Conservation (phyloP, 2,888 invertebrate species). For the Camponotus fellah region DNA sequence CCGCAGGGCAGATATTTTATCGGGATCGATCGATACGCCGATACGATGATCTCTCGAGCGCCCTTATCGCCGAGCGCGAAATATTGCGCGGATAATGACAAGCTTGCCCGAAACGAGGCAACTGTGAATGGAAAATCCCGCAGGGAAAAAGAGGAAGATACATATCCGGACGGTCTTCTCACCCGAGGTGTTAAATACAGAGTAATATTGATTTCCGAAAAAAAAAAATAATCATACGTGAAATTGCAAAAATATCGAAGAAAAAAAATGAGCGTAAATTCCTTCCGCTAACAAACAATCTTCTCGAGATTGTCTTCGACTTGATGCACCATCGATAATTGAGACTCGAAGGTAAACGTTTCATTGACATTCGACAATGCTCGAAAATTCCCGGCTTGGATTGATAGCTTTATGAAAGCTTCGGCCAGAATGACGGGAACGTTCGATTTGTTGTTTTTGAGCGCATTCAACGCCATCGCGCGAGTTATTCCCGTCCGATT, state of each 20-base stretch:
- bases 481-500: slow-evolving; percentile 46
- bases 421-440: not conserved
- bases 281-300: not conserved
- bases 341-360: slow-evolving; percentile 26
- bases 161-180: not conserved
- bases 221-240: not conserved
- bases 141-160: not conserved
- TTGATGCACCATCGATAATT: slow-evolving; percentile 20
- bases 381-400: slow-evolving; percentile 15
- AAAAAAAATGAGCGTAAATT: slow-evolving; percentile 4
- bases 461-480: slow-evolving; percentile 44
- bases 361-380: slow-evolving; percentile 31
- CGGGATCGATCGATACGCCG: slow-evolving; percentile 38
- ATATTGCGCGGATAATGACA: slow-evolving; percentile 48
- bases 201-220: not conserved
- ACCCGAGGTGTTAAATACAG: not conserved
- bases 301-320: not conserved
- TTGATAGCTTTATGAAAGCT: slow-evolving; percentile 11
- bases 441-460: slow-evolving; percentile 42
- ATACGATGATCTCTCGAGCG: slow-evolving; percentile 46
- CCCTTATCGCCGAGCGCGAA: slow-evolving; percentile 20
- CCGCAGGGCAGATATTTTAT: slow-evolving; percentile 49
- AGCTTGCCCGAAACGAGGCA: slow-evolving; percentile 27
- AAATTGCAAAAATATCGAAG: slow-evolving; percentile 10
- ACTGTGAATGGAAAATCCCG: not conserved